These are phyloP conservation scores for Deilephila elpenor DNA, from an alignment of 2,888 invertebrate genomes.

Conservation along the genomic window DNA sequence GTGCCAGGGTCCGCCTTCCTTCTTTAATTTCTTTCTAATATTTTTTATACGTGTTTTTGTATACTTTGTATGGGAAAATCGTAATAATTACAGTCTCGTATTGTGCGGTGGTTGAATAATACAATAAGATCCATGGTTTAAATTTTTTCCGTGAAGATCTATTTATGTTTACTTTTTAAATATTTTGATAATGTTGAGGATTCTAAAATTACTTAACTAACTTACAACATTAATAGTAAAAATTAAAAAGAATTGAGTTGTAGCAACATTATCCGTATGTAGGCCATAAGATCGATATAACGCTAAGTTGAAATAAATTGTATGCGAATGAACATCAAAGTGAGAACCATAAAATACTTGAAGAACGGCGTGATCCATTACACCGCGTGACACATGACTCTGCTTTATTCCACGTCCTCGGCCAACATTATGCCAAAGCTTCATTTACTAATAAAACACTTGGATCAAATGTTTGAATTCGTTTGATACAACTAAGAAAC, in stretches of 20 bases:
- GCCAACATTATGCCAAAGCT: background rate
- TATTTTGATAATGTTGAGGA: too few species aligned
- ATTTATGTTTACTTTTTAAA: too few species aligned
- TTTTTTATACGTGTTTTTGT: background rate
- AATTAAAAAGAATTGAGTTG: too few species aligned
- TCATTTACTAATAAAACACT: background rate
- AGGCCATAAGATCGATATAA: background rate
- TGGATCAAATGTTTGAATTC: background rate
- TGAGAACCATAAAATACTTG: background rate
- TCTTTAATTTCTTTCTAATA: too few species aligned
- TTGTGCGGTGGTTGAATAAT: background rate
- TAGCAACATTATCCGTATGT: too few species aligned
- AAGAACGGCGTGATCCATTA: conserved; percentile 6
- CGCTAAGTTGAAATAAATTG: background rate
- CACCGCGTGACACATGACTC: conserved; percentile 1
- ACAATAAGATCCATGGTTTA: background rate
- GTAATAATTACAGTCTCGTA: background rate
- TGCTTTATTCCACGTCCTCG: background rate
- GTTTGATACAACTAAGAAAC: background rate
- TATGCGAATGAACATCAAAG: background rate
- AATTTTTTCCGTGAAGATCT: background rate
- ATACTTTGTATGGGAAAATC: background rate
- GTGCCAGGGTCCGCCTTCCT: too few species aligned
- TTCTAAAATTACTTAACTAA: too few species aligned
- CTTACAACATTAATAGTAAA: too few species aligned